Evolutionary conservation across 2,113 vertebrate species (phyloP).

Genomic region (Laticauda colubrina): DNA sequence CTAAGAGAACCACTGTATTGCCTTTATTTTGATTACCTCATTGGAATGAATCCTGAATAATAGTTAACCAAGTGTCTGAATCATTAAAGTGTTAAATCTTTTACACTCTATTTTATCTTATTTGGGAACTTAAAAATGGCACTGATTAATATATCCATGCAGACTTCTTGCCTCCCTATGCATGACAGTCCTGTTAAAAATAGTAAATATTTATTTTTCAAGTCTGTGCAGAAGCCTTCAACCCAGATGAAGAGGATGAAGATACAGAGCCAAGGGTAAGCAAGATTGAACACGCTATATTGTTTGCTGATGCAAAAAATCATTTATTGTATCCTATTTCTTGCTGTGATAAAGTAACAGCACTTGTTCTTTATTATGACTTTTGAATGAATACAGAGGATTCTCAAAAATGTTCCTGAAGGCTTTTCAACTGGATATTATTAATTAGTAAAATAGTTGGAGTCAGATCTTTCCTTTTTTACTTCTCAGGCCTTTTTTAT

Average conservation of each 20-base stretch:
- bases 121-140: neutral
- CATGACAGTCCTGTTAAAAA: neutral
- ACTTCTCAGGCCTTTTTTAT: neutral
- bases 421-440: neutral
- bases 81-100: neutral
- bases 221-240: constrained; percentile 96
- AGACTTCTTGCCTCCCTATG: neutral
- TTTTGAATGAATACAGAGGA: constrained; percentile 30
- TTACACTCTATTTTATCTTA: neutral
- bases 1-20: neutral
- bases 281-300: neutral
- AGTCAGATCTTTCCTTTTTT: neutral
- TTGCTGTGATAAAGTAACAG: neutral
- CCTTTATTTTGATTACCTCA: neutral
- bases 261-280: constrained; percentile 92
- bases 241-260: constrained; percentile 97
- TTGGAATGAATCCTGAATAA: neutral
- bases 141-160: neutral
- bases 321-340: neutral
- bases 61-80: neutral
- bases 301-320: neutral
- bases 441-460: constrained; percentile 8
- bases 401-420: neutral
- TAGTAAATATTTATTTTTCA: constrained; percentile 31
- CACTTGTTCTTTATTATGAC: neutral